Percentiles rank a stretch among this genome's conserved stretches.
Evolutionary conservation across 1,140 invertebrate species (phyloP).

Genomic region (Helicoverpa armigera): DNA sequence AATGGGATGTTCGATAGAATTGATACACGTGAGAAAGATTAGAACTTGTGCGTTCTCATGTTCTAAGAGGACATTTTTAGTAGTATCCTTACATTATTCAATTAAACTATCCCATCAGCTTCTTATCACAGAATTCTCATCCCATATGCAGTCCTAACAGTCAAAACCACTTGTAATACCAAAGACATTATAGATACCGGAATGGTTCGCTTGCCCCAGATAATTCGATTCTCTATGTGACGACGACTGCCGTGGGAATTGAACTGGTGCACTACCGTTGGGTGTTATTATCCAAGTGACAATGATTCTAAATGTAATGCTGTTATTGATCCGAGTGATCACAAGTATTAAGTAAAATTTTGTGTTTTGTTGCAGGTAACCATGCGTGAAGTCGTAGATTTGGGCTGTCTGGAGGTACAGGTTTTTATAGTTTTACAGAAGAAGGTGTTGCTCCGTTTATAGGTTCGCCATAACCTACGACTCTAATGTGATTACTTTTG

Average conservation of each 20-base stretch:
- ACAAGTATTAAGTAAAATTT: not conserved
- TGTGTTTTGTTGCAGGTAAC: constrained; percentile 36
- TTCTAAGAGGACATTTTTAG: not conserved
- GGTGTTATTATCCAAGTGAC: not conserved
- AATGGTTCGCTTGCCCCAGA: constrained; percentile 27
- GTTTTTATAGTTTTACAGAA: not conserved
- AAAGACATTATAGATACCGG: constrained; percentile 32
- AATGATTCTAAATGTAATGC: not conserved
- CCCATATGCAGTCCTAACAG: not conserved
- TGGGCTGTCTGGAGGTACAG: not conserved
- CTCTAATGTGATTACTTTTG: constrained; percentile 19
- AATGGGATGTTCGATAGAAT: not conserved
- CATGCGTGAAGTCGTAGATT: not conserved
- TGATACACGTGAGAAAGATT: not conserved
- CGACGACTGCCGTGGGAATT: constrained; percentile 21
- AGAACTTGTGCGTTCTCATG: too few relatives aligned
- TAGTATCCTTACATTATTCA: not conserved
- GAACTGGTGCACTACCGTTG: constrained; percentile 3
- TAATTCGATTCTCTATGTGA: constrained; percentile 30
- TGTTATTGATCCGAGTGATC: not conserved
- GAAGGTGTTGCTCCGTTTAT: too few relatives aligned
- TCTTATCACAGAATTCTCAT: constrained; percentile 1
- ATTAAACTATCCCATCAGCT: not conserved
- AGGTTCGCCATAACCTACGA: not conserved
- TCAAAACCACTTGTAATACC: constrained; percentile 27